Base-by-base conservation (phyloP, 2,888 invertebrate species). In the Sminthurides aquaticus region DNA sequence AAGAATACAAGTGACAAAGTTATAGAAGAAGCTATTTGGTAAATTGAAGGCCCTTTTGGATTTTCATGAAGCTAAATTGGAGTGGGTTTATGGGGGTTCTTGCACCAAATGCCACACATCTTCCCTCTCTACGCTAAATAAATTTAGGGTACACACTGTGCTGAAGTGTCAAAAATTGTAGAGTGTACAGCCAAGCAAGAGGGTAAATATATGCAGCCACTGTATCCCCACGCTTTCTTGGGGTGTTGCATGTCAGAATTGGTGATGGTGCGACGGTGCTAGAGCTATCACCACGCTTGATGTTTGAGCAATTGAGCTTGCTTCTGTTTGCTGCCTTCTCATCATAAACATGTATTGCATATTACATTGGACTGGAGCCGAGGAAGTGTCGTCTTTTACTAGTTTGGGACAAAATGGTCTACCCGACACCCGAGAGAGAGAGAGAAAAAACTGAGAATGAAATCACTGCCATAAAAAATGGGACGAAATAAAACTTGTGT, bases 51-150 rank as follows among this genome's bases (percentile, higher is more conserved):
- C 55, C 62, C 62, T 66, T 66, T 66, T 61, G 62, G 57, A 62
- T 65, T 65, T 65, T 65, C 65, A 65, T 65, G 62, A 34, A 59
- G 49, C 55, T 61, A 66, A 66, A 66, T 66, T 66, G 66, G 62
- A 62, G 59, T 28, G 61, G 48, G 55, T 66, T 66, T 66, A 66
- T 66, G 66, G 56, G 52, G 52, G 27, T 15, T 11, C 15, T 5
- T 5, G 15, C 43, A 34, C 15, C 8, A 34, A 34, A 34, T 34
- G 43, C 15, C 43, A 34, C 43, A 34, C 43, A 34, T 34, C 5
- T 34, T 34, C 43, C 43, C 8, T 34, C 43, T 34, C 43, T 5
- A 15, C 15, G 43, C 8, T 34, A 34, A 34, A 34, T 15, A 34
- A 34, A 34, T 34, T 34, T 34, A 34, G 15, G 43, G 43, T 11